Percentiles rank a stretch among this genome's conserved stretches.
phyloP scores from a whole-genome alignment of 2,113 vertebrate genomes.

The Carettochelys insculpta region DNA sequence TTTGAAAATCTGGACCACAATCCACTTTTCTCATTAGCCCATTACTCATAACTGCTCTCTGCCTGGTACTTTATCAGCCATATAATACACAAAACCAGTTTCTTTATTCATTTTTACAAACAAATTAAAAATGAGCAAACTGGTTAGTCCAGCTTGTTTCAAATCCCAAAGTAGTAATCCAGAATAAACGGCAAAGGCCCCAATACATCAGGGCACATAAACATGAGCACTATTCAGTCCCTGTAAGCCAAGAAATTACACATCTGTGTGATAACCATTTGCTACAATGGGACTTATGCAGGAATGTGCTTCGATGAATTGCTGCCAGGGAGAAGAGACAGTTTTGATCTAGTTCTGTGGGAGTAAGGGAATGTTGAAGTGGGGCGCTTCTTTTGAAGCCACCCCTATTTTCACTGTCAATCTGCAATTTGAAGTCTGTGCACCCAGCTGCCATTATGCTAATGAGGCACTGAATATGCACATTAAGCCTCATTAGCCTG shows the following conservation, averaged over 20 bases:
- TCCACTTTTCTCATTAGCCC: not conserved
- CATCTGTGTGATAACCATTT: not conserved
- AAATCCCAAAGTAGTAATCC: not conserved
- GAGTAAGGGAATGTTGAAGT: too few relatives aligned
- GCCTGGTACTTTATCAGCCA: not conserved
- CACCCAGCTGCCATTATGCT: too few relatives aligned
- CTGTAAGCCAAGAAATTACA: not conserved
- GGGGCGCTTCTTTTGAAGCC: too few relatives aligned
- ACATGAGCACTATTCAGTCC: not conserved
- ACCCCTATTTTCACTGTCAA: too few relatives aligned
- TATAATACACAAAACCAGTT: not conserved
- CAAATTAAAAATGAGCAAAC: not conserved
- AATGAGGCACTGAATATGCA: too few relatives aligned
- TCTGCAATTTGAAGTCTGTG: too few relatives aligned
- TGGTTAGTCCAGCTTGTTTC: not conserved
- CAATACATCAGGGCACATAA: not conserved
- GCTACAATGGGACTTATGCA: not conserved
- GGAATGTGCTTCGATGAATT: not conserved
- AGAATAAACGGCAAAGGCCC: not conserved
- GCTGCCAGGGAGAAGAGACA: not conserved
- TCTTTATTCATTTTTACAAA: not conserved
- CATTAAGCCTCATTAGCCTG: too few relatives aligned
- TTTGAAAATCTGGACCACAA: constrained; percentile 37
- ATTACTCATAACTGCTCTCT: not conserved
- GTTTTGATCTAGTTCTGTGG: too few relatives aligned